These are phyloP conservation scores for Andricus curvator DNA, from an alignment of 2,888 invertebrate species.

Conservation along the genomic window DNA sequence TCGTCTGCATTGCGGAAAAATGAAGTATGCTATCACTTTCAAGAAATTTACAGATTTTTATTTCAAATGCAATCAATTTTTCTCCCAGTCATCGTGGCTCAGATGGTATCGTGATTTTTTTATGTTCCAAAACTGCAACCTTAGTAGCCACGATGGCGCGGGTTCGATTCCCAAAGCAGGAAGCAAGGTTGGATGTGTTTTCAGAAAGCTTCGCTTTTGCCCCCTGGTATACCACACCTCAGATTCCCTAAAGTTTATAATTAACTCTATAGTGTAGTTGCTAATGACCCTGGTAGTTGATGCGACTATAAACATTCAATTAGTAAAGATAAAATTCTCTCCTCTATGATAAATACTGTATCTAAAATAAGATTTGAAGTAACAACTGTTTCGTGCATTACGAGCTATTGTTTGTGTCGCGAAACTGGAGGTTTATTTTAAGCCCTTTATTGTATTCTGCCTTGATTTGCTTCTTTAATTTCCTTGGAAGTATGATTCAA, in stretches of 20 bases:
- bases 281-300: no score
- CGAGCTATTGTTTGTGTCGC: not conserved
- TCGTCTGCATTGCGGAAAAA: slow-evolving; percentile 1
- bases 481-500: not conserved
- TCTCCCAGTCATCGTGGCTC: not conserved
- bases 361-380: not conserved
- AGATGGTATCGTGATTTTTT: no score
- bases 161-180: no score
- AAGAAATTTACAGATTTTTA: not conserved
- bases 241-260: no score
- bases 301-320: no score
- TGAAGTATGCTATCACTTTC: no score
- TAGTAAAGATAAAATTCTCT: not conserved
- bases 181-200: no score
- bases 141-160: no score
- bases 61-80: not conserved
- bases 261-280: no score
- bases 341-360: not conserved
- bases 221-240: no score
- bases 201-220: no score
- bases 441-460: not conserved
- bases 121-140: no score
- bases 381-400: not conserved
- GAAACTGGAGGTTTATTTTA: not conserved
- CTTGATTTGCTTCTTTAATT: not conserved